Evolutionary conservation across 1,140 invertebrate genomes (phyloP), one percentile per base, ranked within the genome.

Genomic region (Parasteatoda tepidariorum): DNA sequence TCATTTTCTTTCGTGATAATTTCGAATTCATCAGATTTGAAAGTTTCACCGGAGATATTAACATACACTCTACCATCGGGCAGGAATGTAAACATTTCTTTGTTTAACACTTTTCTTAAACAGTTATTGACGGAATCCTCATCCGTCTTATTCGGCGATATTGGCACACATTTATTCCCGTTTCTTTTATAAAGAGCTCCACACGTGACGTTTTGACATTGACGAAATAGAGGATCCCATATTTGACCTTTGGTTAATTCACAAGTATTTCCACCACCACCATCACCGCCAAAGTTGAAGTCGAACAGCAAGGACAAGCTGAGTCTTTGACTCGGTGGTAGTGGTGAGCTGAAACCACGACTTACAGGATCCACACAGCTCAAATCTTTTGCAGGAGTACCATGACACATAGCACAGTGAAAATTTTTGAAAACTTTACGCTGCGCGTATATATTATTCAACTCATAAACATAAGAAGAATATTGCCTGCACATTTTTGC

Each of bases 371-470:
- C 68, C 0, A 7, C 0, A 61, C 83, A 78, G 7, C 13, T 61
- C 15, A 71, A 2, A 62, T 38, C 33, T 55, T 66, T 7, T 5
- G 11, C 11, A 13, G 68, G 13, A 38, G 73, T 68, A 11, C 84
- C 81, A 57, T 89, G 87, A 74, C 89, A 90, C 13, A 84, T 62
- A 41, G 87, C 88, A 85, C 89, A 90, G 76, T 90, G 87, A 18
- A 86, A 86, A 83, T 90, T 90, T 75, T 88, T 90, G 82, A 86
- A 90, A 13, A 86, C 31, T 55, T 55, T 18, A 7, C 6, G 0
- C 22, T 48, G 41, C 15, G 11, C 24, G 38, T 13, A 4, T 30
- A n/a, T 30, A 15, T 24, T 26, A 15, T n/a, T 7, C 15, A 24
- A 68, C 38, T 75, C 13, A 26, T 84, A 76, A 22, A 85, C 84